Evolutionary conservation across 1,140 invertebrate species (phyloP).

Genomic region (Euura saliciscinereae): DNA sequence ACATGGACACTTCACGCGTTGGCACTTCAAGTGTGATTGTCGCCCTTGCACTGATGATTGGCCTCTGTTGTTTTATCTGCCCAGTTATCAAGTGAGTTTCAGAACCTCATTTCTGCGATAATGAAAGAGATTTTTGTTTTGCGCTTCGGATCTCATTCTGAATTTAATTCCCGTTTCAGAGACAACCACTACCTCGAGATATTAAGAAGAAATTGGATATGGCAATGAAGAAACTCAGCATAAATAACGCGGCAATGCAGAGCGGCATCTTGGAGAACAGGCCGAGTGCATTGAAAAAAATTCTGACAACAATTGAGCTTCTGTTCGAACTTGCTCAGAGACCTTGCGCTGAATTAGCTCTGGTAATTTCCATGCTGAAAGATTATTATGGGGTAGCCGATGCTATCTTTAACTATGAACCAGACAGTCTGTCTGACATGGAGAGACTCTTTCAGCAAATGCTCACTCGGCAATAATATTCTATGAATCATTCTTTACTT

Average conservation of each 20-base stretch:
- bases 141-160: neutral
- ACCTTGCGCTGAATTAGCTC: neutral
- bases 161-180: neutral
- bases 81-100: constrained; percentile 19
- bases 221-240: neutral
- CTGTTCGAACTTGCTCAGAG: neutral
- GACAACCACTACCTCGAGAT: neutral
- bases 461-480: neutral
- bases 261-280: neutral
- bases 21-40: constrained; percentile 33
- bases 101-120: neutral
- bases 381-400: neutral
- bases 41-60: constrained; percentile 31
- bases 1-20: constrained; percentile 31
- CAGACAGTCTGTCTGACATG: neutral
- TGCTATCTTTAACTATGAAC: neutral
- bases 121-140: neutral
- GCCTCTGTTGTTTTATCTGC: constrained; percentile 29
- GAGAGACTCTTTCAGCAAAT: neutral
- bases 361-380: neutral
- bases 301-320: neutral
- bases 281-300: neutral
- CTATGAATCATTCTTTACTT: neutral
- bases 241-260: neutral
- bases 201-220: neutral